These are phyloP conservation scores for Mastomys natalensis DNA, from an alignment of 2,113 vertebrate species.

Conservation along the genomic window DNA sequence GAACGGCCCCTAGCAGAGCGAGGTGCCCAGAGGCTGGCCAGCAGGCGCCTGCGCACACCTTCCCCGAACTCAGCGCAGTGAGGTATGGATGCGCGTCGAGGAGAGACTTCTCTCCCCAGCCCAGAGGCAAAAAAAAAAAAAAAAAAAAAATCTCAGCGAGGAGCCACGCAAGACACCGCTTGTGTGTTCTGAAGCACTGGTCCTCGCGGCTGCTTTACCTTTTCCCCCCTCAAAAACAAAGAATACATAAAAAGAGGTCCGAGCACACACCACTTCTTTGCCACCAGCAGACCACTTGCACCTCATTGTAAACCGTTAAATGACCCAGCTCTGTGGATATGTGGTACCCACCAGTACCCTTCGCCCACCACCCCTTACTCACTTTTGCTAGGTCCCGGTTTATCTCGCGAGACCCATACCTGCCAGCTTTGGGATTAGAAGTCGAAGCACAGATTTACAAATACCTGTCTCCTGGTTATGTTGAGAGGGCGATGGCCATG, in stretches of 20 bases:
- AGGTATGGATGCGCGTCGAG: constrained; percentile 68
- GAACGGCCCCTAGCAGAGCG: neutral
- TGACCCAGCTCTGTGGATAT: neutral
- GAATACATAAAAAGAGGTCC: neutral
- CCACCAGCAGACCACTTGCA: constrained; percentile 1
- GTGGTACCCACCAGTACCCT: constrained; percentile 52
- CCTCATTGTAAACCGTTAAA: constrained; percentile 37
- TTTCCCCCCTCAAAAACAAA: neutral
- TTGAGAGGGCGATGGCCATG: constrained; percentile 41
- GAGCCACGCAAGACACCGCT: constrained; percentile 27
- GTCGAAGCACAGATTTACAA: constrained; percentile 78
- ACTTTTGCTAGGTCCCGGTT: constrained; percentile 50
- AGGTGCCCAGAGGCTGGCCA: constrained; percentile 42
- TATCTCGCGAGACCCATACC: constrained; percentile 76
- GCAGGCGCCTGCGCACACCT: constrained; percentile 26
- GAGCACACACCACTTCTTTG: constrained; percentile 46
- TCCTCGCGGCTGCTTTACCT: neutral
- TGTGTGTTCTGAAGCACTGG: neutral
- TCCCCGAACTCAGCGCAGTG: constrained; percentile 56
- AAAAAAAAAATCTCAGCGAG: neutral
- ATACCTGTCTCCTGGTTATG: constrained; percentile 58
- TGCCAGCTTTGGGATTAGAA: constrained; percentile 72
- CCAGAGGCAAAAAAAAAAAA: neutral
- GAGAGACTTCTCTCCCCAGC: constrained; percentile 49
- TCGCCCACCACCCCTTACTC: constrained; percentile 48